These are phyloP conservation scores for Scopus umbretta DNA, from an alignment of 2,113 vertebrate genomes.

Conservation along the genomic window DNA sequence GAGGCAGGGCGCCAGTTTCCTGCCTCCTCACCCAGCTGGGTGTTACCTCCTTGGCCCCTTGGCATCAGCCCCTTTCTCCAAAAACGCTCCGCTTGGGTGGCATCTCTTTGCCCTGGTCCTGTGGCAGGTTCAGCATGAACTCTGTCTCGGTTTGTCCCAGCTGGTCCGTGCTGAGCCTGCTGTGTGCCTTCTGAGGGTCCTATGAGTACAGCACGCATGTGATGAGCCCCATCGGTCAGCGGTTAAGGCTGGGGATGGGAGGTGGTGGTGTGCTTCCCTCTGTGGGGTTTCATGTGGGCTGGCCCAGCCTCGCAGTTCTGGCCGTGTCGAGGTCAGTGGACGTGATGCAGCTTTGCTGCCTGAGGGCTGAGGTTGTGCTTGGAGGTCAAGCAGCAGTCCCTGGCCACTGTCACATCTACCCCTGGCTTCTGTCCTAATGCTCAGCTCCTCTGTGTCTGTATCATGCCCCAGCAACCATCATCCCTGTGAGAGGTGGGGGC, in stretches of 20 bases:
- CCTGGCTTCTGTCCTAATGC: background rate
- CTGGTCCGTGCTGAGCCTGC: rapidly evolving
- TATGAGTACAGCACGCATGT: rapidly evolving
- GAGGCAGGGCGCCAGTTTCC: background rate
- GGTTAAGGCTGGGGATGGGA: background rate
- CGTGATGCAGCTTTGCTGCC: background rate
- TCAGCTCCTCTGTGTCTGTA: background rate
- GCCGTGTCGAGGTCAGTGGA: background rate
- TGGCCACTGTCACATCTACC: background rate
- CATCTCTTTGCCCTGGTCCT: background rate
- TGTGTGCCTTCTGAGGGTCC: background rate
- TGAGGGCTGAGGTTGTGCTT: background rate
- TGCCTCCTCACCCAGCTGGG: too few species aligned
- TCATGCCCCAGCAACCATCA: rapidly evolving
- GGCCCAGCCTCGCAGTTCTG: background rate
- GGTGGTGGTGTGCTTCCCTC: rapidly evolving
- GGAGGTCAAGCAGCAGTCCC: background rate
- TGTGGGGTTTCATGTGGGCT: background rate
- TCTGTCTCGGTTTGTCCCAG: background rate
- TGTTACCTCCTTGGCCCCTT: background rate
- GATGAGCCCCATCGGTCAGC: rapidly evolving
- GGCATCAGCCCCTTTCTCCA: background rate
- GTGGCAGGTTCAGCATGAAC: background rate
- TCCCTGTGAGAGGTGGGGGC: background rate
- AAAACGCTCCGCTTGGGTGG: rapidly evolving